Conservation (phyloP, 1,140 invertebrate genomes). For the Neodiprion lecontei region DNA sequence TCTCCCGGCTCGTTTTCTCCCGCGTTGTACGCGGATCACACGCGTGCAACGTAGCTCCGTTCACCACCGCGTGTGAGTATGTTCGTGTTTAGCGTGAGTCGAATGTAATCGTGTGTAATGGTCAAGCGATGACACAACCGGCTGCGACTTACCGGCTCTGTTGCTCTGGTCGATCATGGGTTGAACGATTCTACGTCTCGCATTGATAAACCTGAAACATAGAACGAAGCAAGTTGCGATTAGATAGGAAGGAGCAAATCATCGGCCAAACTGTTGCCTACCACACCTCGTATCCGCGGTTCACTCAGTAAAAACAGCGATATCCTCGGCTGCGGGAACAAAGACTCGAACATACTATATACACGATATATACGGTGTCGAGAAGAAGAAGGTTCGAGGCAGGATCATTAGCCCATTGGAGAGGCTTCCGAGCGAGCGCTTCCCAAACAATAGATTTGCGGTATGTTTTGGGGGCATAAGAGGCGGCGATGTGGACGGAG, state of each 20-base stretch:
- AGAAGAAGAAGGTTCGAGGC: slow-evolving; percentile 23
- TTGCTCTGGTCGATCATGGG: slow-evolving; percentile 98
- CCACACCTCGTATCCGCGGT: neutral
- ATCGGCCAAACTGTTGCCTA: neutral
- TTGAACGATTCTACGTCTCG: slow-evolving; percentile 95
- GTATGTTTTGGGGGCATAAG: slow-evolving; percentile 52
- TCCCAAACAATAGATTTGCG: slow-evolving; percentile 59
- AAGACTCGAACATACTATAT: neutral
- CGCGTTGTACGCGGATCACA: too few relatives aligned
- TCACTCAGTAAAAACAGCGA: neutral
- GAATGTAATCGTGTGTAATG: slow-evolving; percentile 28
- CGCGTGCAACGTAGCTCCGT: too few relatives aligned
- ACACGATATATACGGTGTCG: neutral
- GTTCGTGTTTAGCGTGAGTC: slow-evolving; percentile 10
- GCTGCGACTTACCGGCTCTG: slow-evolving; percentile 86
- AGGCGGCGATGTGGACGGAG: slow-evolving; percentile 15
- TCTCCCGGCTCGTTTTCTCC: neutral
- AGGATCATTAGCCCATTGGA: slow-evolving; percentile 39
- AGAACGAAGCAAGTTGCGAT: slow-evolving; percentile 30
- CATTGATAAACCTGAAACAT: slow-evolving; percentile 96
- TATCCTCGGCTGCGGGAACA: neutral
- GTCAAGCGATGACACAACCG: slow-evolving; percentile 33
- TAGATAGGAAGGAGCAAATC: slow-evolving; percentile 19
- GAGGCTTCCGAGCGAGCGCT: slow-evolving; percentile 50
- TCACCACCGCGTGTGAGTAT: too few relatives aligned